Evolutionary conservation across 2,888 invertebrate genomes (phyloP).

Genomic region (Ophioninae sp.): DNA sequence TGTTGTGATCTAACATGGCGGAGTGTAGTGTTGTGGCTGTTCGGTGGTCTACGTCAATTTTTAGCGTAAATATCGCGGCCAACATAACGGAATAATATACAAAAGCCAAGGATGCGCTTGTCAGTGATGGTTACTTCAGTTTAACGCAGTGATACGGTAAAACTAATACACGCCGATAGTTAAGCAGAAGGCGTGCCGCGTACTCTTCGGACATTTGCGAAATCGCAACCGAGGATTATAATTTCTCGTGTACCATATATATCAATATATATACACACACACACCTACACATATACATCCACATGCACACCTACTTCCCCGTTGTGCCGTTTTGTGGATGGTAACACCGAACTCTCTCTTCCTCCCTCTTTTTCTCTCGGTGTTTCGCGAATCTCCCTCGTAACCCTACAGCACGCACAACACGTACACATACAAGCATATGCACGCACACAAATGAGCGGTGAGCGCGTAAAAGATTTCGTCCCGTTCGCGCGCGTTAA

Average conservation of each 20-base stretch:
- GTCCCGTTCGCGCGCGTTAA: slow-evolving; percentile 19
- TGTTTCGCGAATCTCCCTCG: slow-evolving; percentile 33
- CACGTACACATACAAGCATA: slow-evolving; percentile 6
- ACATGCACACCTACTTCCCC: slow-evolving; percentile 62
- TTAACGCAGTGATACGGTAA: slow-evolving; percentile 35
- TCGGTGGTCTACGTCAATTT: slow-evolving; percentile 82
- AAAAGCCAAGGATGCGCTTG: slow-evolving; percentile 62
- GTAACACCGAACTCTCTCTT: slow-evolving; percentile 60
- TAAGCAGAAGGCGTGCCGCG: slow-evolving; percentile 44
- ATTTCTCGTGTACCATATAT: slow-evolving; percentile 39
- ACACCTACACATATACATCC: neutral
- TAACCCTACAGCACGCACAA: slow-evolving; percentile 15
- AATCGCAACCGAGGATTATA: slow-evolving; percentile 46
- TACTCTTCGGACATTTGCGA: slow-evolving; percentile 46
- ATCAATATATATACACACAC: too few relatives aligned
- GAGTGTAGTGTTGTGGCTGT: slow-evolving; percentile 85
- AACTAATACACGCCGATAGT: slow-evolving; percentile 39
- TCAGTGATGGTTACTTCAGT: slow-evolving; percentile 50
- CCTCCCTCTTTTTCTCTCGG: slow-evolving; percentile 40
- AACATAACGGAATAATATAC: slow-evolving; percentile 63
- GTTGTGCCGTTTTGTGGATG: slow-evolving; percentile 72
- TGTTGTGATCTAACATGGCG: slow-evolving; percentile 88
- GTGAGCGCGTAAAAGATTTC: slow-evolving; percentile 42
- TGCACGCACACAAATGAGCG: slow-evolving; percentile 24
- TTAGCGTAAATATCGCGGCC: slow-evolving; percentile 74